Base-by-base conservation (phyloP, 2,888 invertebrate genomes). In the Acronicta alni region DNA sequence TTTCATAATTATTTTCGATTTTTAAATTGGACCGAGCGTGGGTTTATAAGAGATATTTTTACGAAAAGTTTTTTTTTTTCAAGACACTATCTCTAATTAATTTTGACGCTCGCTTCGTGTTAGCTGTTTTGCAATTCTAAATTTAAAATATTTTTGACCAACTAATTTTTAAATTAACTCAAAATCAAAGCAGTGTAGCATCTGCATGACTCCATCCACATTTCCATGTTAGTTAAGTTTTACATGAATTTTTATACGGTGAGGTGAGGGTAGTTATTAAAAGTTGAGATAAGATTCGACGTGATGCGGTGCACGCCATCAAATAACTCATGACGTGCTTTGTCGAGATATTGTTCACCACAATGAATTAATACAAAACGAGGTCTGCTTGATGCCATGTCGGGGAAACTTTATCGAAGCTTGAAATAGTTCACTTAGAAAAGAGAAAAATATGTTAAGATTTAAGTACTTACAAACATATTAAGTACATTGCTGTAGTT, bases 261-360 rank as follows among this genome's bases (percentile, higher is more conserved):
- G 72, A 80, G 69, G 82, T 80, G 78, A 82, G 79, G 81, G 77
- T 61, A 81, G 84, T 87, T 89, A 90, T 89, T 89, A 89, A 87
- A 89, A 87, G 74, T 87, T 84, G 70, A 85, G 90, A 90, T 89
- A 89, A 90, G 88, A 88, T 86, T 83, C 63, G 71, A 75, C 66
- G 75, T 82, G 82, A 86, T 86, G 85, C 79, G 64, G 80, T 83
- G 86, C 90, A 90, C 88, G 90, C 83, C 83, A 89, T 74, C 72
- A 62, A 77, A 80, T 79, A 75, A 79, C 72, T 74, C 79, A 74
- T 81, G 79, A 76, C 78, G 72, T 81, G 82, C 71, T 82, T 76
- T 79, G 75, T 71, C 68, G 65, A 79, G 79, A 82, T 79, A 81
- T 73, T 77, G 73, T 79, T 47, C 43, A 18, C 42, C 41, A 63